phyloP scores from a whole-genome alignment of 2,888 invertebrate genomes.

The Phyto melanocephala region DNA sequence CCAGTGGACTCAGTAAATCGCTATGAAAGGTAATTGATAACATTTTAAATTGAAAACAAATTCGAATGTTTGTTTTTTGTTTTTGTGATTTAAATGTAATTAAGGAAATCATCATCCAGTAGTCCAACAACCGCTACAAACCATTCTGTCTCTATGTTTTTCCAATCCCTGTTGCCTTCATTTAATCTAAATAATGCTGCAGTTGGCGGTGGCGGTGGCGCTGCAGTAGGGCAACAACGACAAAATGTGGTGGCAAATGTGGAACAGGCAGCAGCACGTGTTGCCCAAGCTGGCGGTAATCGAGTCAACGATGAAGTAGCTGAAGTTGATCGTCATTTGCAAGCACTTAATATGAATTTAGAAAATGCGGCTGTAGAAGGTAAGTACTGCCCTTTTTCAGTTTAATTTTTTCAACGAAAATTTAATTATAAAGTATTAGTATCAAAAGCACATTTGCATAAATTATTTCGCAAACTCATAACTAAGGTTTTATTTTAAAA shows the following conservation, averaged over 20 bases:
- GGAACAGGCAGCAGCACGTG: conserved; percentile 62
- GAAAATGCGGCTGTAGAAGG: conserved; percentile 68
- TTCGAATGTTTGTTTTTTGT: conserved; percentile 5
- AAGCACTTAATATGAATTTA: conserved; percentile 70
- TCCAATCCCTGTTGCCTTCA: conserved; percentile 86
- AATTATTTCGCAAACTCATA: no score
- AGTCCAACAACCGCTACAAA: conserved; percentile 74
- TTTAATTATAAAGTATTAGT: no score
- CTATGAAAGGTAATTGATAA: conserved; percentile 81
- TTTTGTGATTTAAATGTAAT: no score
- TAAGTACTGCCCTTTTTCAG: conserved; percentile 17
- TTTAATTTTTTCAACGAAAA: no score
- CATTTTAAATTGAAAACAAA: background rate
- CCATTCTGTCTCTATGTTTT: conserved; percentile 81
- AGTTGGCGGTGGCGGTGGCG: conserved; percentile 12
- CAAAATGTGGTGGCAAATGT: conserved; percentile 63
- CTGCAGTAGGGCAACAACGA: conserved; percentile 66
- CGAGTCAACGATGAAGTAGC: conserved; percentile 69
- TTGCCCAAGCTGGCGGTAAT: conserved; percentile 56
- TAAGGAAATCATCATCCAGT: conserved; percentile 76
- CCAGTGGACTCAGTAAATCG: conserved; percentile 86
- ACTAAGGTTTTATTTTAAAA: no score
- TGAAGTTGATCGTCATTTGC: conserved; percentile 69
- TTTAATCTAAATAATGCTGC: conserved; percentile 79
- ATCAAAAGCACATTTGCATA: no score